Evolutionary conservation across 2,797 vertebrate genomes (phyloP).

Genomic region (Brachyrhaphis roseni): DNA sequence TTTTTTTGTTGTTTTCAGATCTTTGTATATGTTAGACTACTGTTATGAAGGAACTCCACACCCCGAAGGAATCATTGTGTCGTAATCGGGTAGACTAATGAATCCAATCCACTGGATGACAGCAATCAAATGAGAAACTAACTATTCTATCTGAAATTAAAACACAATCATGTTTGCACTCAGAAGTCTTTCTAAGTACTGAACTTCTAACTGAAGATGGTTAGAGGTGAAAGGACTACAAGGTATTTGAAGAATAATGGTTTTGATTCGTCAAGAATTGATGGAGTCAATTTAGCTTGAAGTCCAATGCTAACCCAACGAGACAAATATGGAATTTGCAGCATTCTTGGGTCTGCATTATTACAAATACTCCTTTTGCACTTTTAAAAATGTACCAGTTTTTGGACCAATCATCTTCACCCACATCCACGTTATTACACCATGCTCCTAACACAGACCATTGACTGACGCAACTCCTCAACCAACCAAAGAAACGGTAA

Average conservation of each 20-base stretch:
- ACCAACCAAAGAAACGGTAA: not conserved
- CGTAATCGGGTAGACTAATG: slow-evolving; percentile 33
- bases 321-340: not conserved
- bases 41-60: slow-evolving; percentile 40
- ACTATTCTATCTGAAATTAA: slow-evolving; percentile 48
- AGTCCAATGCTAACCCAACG: not conserved
- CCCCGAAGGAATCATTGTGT: slow-evolving; percentile 33
- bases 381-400: not conserved
- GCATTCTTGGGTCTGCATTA: not conserved
- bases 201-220: not conserved
- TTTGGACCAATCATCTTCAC: not conserved
- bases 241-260: slow-evolving; percentile 12
- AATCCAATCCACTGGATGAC: slow-evolving; percentile 61
- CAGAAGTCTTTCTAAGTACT: slow-evolving; percentile 14
- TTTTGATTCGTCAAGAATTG: slow-evolving; percentile 25
- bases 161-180: slow-evolving; percentile 36
- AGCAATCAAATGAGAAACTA: slow-evolving; percentile 50
- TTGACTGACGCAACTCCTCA: not conserved
- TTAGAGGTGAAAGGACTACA: not conserved
- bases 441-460: not conserved
- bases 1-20: slow-evolving; percentile 15
- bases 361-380: not conserved
- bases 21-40: slow-evolving; percentile 26
- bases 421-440: not conserved
- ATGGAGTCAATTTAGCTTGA: not conserved